Percentiles rank a stretch among this genome's conserved stretches.
These are phyloP conservation scores for Cottus gobio DNA, from an alignment of 2,113 vertebrate genomes.

Conservation along the genomic window DNA sequence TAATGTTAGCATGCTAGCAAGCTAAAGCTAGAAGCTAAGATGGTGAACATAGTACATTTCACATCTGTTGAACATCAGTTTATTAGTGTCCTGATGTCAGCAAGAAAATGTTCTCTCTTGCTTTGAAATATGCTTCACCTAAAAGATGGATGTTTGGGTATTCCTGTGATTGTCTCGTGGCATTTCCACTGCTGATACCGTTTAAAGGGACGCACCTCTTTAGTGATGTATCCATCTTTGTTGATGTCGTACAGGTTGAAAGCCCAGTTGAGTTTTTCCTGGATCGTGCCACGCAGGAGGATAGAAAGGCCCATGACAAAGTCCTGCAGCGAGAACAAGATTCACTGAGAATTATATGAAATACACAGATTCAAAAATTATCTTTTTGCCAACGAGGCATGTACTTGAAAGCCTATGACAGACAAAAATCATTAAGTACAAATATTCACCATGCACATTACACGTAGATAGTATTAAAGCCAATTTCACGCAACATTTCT, in stretches of 20 bases:
- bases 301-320: slow-evolving; percentile 98
- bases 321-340: slow-evolving; percentile 83
- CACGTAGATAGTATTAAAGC: neutral
- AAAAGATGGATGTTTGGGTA: neutral
- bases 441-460: neutral
- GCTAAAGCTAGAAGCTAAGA: neutral
- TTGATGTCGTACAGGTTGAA: slow-evolving; percentile 99
- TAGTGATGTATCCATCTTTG: slow-evolving; percentile 99
- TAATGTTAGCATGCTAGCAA: neutral
- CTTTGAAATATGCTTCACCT: neutral
- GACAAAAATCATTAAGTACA: neutral
- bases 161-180: neutral
- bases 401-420: neutral
- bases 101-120: neutral
- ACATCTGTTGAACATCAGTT: neutral
- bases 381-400: neutral
- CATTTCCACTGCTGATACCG: neutral
- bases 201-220: slow-evolving; percentile 86
- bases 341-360: neutral
- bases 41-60: neutral
- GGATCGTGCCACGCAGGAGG: slow-evolving; percentile 94
- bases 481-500: slow-evolving; percentile 10
- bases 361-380: neutral
- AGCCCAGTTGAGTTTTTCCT: slow-evolving; percentile 99
- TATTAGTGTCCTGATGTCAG: neutral